A percentile compares a stretch with the other conserved stretches of the same genome.
phyloP scores from a whole-genome alignment of 1,140 invertebrate genomes.

The Chrysoperla carnea region DNA sequence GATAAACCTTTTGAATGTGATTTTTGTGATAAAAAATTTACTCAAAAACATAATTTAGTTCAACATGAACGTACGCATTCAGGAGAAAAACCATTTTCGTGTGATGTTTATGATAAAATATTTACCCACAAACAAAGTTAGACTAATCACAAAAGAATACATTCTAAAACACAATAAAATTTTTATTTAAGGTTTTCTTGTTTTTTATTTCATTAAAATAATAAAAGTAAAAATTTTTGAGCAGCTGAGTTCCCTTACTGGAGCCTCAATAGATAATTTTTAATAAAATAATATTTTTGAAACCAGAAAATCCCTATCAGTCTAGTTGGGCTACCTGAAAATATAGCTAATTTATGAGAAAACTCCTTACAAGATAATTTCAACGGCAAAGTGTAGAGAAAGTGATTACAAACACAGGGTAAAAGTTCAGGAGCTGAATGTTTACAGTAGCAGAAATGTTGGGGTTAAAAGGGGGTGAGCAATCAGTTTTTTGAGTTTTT shows the following conservation, averaged over 20 bases:
- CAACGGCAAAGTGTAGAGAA: too few species aligned
- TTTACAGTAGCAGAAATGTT: too few species aligned
- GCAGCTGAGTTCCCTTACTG: too few species aligned
- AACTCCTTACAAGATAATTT: too few species aligned
- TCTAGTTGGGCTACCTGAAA: too few species aligned
- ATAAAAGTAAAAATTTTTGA: neutral
- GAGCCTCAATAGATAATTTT: neutral
- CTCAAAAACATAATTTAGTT: neutral
- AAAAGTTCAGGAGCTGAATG: too few species aligned
- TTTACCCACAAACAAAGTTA: neutral
- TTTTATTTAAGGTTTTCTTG: neutral
- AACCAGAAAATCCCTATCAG: too few species aligned
- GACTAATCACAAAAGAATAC: neutral
- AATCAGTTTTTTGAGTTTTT: too few species aligned
- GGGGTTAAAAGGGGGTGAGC: too few species aligned
- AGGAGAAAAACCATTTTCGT: neutral
- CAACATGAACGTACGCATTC: neutral
- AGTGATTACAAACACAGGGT: too few species aligned
- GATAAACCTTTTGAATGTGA: slow-evolving; percentile 1
- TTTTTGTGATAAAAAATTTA: neutral
- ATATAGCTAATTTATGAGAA: too few species aligned
- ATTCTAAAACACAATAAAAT: neutral
- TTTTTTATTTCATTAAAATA: neutral
- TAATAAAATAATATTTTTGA: neutral
- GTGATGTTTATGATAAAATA: neutral